phyloP scores from a whole-genome alignment of 2,113 vertebrate genomes.

The Forbesichthys papilliferus region DNA sequence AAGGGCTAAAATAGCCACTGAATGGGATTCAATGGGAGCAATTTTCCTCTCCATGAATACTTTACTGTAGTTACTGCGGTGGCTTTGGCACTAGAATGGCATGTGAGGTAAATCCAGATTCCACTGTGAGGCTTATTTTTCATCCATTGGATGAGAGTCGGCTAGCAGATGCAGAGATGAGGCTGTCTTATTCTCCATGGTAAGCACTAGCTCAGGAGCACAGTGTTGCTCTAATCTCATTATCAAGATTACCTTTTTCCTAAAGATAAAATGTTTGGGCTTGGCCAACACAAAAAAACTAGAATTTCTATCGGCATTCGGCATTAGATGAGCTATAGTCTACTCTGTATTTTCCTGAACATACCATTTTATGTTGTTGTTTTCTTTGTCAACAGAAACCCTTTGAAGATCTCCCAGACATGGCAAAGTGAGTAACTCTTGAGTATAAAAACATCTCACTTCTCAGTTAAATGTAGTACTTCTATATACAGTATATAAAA shows the following conservation, averaged over 20 bases:
- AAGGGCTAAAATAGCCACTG: too few species aligned
- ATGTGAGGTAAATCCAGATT: conserved; percentile 15
- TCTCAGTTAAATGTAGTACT: neutral
- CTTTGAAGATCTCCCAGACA: conserved; percentile 23
- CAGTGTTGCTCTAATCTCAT: conserved; percentile 59
- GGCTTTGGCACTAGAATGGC: neutral
- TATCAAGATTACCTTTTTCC: conserved; percentile 50
- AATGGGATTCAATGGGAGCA: too few species aligned
- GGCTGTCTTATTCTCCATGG: neutral
- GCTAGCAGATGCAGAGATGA: conserved; percentile 1
- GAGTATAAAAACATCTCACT: neutral
- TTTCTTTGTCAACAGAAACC: conserved; percentile 31
- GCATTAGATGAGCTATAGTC: neutral
- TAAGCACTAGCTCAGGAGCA: conserved; percentile 27
- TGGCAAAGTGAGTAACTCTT: conserved; percentile 66
- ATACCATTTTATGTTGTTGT: neutral
- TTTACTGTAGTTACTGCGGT: neutral
- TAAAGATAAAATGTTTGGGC: conserved; percentile 10
- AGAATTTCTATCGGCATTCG: neutral
- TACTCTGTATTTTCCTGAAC: neutral
- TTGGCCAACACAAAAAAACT: neutral
- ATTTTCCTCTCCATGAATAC: neutral
- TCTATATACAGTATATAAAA: too few species aligned
- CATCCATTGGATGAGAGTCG: neutral
- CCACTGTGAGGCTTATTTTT: neutral